Evolutionary conservation across 92 coral and sea anemone species (phyloP).

Genomic region (Palythoa grandis): DNA sequence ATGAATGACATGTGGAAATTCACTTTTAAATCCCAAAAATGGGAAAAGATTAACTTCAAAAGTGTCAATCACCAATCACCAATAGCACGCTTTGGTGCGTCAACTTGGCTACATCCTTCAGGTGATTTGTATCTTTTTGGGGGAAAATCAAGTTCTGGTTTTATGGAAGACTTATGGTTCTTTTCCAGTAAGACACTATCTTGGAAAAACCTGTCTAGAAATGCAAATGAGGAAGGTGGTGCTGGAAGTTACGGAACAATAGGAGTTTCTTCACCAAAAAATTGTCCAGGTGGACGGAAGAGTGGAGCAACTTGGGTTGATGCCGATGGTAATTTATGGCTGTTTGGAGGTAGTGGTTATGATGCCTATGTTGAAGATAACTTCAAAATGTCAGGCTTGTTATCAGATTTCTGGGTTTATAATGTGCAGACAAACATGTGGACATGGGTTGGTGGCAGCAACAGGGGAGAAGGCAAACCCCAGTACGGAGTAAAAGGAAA

Average conservation of each 20-base stretch:
- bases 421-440: constrained; percentile 52
- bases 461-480: constrained; percentile 60
- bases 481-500: constrained; percentile 59
- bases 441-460: constrained; percentile 75
- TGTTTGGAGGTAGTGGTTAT: constrained; percentile 94
- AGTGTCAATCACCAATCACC: constrained; percentile 42
- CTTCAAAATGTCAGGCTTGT: constrained; percentile 56
- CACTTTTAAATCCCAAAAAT: constrained; percentile 51
- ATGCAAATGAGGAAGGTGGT: constrained; percentile 25
- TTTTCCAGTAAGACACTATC: constrained; percentile 33
- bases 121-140: constrained; percentile 85
- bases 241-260: constrained; percentile 62
- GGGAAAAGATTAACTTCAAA: constrained; percentile 52
- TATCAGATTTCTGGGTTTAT: constrained; percentile 85
- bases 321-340: constrained; percentile 63
- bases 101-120: constrained; percentile 72
- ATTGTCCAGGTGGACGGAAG: constrained; percentile 72
- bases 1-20: constrained; percentile 80
- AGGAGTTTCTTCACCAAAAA: constrained; percentile 51
- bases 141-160: constrained; percentile 54
- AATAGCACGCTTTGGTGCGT: constrained; percentile 44
- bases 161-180: constrained; percentile 74
- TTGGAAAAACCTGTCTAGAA: constrained; percentile 62
- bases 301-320: constrained; percentile 79
- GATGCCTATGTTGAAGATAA: constrained; percentile 54